These are phyloP conservation scores for Quiscalus mexicanus DNA, from an alignment of 2,113 vertebrate genomes.

Conservation along the genomic window DNA sequence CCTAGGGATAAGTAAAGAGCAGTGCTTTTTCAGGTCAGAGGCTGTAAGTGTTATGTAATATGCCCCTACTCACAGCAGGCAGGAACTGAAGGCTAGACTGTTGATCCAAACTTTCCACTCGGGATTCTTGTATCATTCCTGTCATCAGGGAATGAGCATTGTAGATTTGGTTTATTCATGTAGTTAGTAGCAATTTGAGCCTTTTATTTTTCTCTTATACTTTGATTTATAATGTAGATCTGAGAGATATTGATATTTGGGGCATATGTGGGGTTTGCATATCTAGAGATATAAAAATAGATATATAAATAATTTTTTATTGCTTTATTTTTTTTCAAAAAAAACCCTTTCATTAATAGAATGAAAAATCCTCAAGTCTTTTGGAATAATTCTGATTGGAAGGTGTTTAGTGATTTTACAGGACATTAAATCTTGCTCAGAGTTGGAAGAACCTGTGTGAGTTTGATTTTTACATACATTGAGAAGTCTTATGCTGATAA, in stretches of 20 bases:
- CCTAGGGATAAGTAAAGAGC: not conserved
- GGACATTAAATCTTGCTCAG: not conserved
- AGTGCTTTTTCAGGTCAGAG: not conserved
- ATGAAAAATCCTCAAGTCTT: not conserved
- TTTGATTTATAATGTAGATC: not conserved
- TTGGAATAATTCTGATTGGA: not conserved
- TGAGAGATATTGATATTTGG: not conserved
- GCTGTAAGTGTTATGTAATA: not conserved
- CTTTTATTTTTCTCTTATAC: not conserved
- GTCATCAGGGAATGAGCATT: not conserved
- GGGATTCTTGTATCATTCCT: not conserved
- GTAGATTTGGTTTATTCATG: not conserved
- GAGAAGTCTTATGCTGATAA: not conserved
- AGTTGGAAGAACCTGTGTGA: not conserved
- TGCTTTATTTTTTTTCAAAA: not conserved
- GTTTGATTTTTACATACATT: not conserved
- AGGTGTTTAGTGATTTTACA: not conserved
- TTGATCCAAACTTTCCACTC: not conserved
- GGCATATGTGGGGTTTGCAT: not conserved
- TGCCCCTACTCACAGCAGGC: not conserved
- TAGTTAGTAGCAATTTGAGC: not conserved
- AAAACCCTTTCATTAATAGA: not conserved
- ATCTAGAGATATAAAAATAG: not conserved
- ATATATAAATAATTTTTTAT: not conserved
- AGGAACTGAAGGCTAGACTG: not conserved